Evolutionary conservation across 1,140 invertebrate species (phyloP), one percentile per base, ranked within the genome.

Genomic region (Heliothis virescens): DNA sequence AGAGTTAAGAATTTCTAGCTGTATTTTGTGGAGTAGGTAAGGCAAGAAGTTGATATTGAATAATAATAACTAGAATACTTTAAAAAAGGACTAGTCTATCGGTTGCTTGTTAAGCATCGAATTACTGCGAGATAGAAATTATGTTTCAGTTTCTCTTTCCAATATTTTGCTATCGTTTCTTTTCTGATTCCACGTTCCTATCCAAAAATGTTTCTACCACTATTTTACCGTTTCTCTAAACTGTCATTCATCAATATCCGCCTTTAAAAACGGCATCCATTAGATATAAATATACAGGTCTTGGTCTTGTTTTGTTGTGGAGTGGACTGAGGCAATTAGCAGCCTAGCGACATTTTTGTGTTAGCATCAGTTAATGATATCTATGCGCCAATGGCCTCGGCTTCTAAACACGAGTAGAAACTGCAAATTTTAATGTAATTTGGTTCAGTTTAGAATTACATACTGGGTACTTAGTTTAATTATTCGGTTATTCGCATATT

Each of bases 281-380:
- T 53, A 71, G 53, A 41, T 9, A 41, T 41, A 13, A 21, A 53
- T 48, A 29, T 50, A 53, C 53, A 21, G 16, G 67, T 71, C 18
- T 29, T 57, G 29, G 69, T 29, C 52, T 72, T 52, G 34, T 18
- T 75, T 55, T 57, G 21, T 72, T 60, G 18, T n/a, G n/a, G 55
- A 47, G 41, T 50, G n/a, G 55, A 48, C 47, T 10, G 41, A n/a
- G 57, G 57, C 59, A 50, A 75, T 75, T 75, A 75, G 47, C 72
- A 21, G 26, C 16, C 12, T 21, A 59, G 72, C 62, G 72, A 62
- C 18, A 75, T 75, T 62, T 75, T 60, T 75, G 12, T 75, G 18
- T 52, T 52, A 71, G 67, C 67, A 71, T 52, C 65, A 48, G 12
- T 7, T 26, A 53, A 71, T 11, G 9, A 41, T 72, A 57, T 41